These are phyloP conservation scores for Sesia apiformis DNA, from an alignment of 2,888 invertebrate genomes.

Conservation along the genomic window DNA sequence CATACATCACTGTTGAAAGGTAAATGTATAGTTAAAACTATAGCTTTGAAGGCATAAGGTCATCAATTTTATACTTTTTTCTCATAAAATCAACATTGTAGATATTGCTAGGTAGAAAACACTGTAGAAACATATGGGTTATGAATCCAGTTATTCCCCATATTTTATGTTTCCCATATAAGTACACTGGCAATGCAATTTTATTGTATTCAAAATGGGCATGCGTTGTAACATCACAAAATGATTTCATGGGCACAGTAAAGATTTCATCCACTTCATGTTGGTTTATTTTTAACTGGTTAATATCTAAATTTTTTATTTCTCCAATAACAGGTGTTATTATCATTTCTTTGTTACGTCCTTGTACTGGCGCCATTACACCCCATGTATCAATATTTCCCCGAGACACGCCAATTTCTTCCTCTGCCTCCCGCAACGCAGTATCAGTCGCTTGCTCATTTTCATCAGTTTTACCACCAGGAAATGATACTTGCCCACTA, in stretches of 20 bases:
- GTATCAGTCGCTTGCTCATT: conserved; percentile 79
- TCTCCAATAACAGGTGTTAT: conserved; percentile 84
- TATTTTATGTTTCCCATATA: conserved; percentile 73
- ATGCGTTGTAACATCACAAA: conserved; percentile 76
- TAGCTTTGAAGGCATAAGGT: conserved; percentile 46
- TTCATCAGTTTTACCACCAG: conserved; percentile 84
- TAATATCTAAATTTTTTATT: conserved; percentile 61
- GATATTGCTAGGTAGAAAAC: conserved; percentile 36
- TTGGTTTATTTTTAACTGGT: conserved; percentile 73
- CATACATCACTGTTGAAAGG: too few species aligned
- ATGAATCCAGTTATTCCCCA: conserved; percentile 88
- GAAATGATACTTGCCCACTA: conserved; percentile 90
- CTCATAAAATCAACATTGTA: conserved; percentile 41
- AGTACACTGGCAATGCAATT: conserved; percentile 66
- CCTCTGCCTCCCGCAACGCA: conserved; percentile 90
- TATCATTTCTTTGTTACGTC: conserved; percentile 55
- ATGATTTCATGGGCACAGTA: conserved; percentile 76
- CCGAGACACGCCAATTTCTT: conserved; percentile 85
- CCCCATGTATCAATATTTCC: conserved; percentile 81
- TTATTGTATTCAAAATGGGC: conserved; percentile 77
- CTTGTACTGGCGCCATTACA: conserved; percentile 36
- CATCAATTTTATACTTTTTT: conserved; percentile 31
- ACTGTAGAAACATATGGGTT: conserved; percentile 77
- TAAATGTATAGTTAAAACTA: background rate
- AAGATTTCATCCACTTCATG: conserved; percentile 88